Base-by-base conservation (phyloP, 2,113 vertebrate genomes). In the Carassius auratus region DNA sequence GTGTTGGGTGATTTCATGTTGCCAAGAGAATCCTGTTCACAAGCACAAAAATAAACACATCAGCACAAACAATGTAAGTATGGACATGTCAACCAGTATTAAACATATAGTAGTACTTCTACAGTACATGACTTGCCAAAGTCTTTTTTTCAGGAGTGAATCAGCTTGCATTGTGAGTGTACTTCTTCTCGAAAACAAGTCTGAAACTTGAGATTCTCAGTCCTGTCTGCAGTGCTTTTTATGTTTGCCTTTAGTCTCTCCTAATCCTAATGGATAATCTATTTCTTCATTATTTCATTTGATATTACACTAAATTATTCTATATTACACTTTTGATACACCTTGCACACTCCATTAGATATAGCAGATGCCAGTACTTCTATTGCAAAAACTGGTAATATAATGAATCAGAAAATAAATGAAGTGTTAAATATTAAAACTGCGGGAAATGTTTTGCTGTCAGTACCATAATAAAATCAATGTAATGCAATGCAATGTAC, bases 1-100 rank as follows among this genome's bases (percentile, higher is more conserved):
- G 68, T 96, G 96, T 87, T 99, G 98, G 2, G 98, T 99, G 91
- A 99, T 94, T 89, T 97, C 96, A 77, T 99, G 96, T 71, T 97
- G 97, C 98, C 98, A 99, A 0, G 98, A 99, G 85, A 98, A 91
- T 89, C 97, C 98, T 99, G 90, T 42, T 83, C 17, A 45, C 77
- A 76, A 30, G 80, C 83, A 82, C 21, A 48, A 52, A 76, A 52
- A 83, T 21, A 42, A 62, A 64, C 64, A 66, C 19, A 57, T 21
- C 68, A 52, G 55, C 68, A 75, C 64, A 85, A 52, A 17, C 69
- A 33, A 13, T 62, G 55, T 55, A 69, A 38, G 66, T 33, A 78
- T 33, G 68, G 42, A 61, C 62, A 48, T 76, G 45, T 66, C n/a
- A 76, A 69, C 9, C 64, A 61, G 57, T 64, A 26, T 3, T 45